Conservation (phyloP, 2,113 vertebrate species). For the Amphiprion ocellaris region DNA sequence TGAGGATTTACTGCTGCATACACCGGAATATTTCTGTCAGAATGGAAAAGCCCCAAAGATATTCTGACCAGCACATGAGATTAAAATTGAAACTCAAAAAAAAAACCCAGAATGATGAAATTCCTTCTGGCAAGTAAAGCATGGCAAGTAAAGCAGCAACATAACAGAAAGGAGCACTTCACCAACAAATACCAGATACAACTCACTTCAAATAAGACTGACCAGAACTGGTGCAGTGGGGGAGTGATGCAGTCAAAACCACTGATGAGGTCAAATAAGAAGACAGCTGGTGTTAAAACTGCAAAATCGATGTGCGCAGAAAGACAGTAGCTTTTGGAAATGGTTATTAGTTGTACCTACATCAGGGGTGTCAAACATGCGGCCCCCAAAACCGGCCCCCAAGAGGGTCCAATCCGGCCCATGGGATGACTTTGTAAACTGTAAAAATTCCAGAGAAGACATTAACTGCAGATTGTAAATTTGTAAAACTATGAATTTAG, state of each 20-base stretch:
- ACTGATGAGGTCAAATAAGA: neutral
- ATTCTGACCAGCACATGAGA: neutral
- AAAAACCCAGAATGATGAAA: slow-evolving; percentile 31
- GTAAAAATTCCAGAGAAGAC: too few relatives aligned
- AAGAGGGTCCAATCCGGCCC: too few relatives aligned
- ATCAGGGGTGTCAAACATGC: neutral
- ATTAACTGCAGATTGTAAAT: too few relatives aligned
- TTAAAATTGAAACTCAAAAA: slow-evolving; percentile 21
- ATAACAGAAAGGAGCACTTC: neutral
- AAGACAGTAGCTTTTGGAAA: neutral
- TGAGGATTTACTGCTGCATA: too few relatives aligned
- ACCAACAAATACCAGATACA: neutral
- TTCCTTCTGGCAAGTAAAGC: slow-evolving; percentile 12
- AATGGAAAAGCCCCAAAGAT: neutral
- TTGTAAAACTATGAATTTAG: too few relatives aligned
- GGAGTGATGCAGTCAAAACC: neutral
- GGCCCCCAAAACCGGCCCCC: too few relatives aligned
- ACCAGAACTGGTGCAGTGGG: neutral
- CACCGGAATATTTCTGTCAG: too few relatives aligned
- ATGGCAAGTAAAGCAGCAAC: slow-evolving; percentile 11
- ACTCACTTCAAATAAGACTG: slow-evolving; percentile 13
- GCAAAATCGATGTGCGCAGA: neutral
- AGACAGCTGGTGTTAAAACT: neutral
- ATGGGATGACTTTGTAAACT: too few relatives aligned
- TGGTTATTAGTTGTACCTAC: neutral